Percentiles rank a stretch among this genome's conserved stretches.
Conservation (phyloP, 2,797 vertebrate species). For the Antrozous pallidus region DNA sequence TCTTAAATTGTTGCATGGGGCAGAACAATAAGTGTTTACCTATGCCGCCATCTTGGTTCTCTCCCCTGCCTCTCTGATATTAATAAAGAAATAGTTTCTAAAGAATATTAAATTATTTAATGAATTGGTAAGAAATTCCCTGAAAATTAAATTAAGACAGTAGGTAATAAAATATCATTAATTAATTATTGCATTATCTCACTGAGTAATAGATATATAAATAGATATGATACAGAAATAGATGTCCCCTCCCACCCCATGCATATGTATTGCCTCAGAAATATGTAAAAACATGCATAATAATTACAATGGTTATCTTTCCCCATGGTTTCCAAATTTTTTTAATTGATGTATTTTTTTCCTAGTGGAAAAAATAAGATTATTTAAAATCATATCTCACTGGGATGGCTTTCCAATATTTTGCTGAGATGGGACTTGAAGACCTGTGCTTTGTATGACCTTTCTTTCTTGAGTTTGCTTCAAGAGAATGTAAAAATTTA, state of each 20-base stretch:
- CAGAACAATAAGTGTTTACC: no score
- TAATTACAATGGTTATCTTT: not conserved
- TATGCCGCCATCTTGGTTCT: no score
- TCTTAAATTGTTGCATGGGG: no score
- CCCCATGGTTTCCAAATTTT: not conserved
- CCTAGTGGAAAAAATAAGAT: not conserved
- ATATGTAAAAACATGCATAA: not conserved
- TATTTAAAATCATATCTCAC: not conserved
- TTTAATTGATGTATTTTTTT: not conserved
- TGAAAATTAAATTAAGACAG: slow-evolving; percentile 27
- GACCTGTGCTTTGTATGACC: not conserved
- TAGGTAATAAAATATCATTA: not conserved
- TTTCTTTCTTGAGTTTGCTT: not conserved
- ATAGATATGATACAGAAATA: not conserved
- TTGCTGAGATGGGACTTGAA: not conserved
- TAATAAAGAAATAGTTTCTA: no score
- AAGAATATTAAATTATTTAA: slow-evolving; percentile 32
- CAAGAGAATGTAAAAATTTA: slow-evolving; percentile 25
- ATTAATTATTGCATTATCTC: not conserved
- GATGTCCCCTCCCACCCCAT: not conserved
- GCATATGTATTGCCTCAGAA: not conserved
- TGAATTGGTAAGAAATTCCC: slow-evolving; percentile 4
- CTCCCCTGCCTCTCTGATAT: no score
- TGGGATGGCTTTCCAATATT: not conserved
- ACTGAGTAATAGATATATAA: not conserved